phyloP scores from a whole-genome alignment of 2,888 invertebrate species.

The Tetropium fuscum region DNA sequence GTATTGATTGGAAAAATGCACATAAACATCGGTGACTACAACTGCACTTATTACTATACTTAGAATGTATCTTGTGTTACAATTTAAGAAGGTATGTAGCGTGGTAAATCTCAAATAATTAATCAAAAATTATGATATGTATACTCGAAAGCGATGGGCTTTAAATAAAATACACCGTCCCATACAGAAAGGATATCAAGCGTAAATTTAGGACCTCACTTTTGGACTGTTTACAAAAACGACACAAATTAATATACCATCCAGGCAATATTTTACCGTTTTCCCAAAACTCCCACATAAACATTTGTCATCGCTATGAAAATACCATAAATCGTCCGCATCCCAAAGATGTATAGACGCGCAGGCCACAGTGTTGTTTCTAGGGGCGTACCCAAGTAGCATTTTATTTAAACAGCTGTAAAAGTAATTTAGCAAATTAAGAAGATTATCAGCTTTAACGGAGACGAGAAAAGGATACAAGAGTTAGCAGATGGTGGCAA shows the following conservation, averaged over 20 bases:
- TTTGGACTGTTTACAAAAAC: conserved; percentile 5
- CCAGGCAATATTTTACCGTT: conserved; percentile 18
- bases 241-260: conserved; percentile 21
- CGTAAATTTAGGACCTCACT: conserved; percentile 10
- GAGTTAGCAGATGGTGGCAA: conserved; percentile 36
- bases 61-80: too few species aligned
- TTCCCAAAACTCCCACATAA: conserved; percentile 28
- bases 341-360: conserved; percentile 37
- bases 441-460: conserved; percentile 43
- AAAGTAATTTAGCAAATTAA: conserved; percentile 54
- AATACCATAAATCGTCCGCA: conserved; percentile 36
- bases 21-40: too few species aligned
- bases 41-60: too few species aligned
- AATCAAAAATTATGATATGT: background rate
- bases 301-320: conserved; percentile 36
- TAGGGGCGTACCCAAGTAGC: conserved; percentile 19
- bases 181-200: background rate
- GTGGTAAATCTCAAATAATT: too few species aligned
- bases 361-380: conserved; percentile 6
- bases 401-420: conserved; percentile 57
- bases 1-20: too few species aligned
- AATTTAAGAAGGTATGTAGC: too few species aligned
- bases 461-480: conserved; percentile 38
- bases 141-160: background rate
- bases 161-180: background rate